Percentiles rank a stretch among this genome's conserved stretches.
Conservation (phyloP, 2,113 vertebrate genomes). For the Benitochromis conjunctus region DNA sequence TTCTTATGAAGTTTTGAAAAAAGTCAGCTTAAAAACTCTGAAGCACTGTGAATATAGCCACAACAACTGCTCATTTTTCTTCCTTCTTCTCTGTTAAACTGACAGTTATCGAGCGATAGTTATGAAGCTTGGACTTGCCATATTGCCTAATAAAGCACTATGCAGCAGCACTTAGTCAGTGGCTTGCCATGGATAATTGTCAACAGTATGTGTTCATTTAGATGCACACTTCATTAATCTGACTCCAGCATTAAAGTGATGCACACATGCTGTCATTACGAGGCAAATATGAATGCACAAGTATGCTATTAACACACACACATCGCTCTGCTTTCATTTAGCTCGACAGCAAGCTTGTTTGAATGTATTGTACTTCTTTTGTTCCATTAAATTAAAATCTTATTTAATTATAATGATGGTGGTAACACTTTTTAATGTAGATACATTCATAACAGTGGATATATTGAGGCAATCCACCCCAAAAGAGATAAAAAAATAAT, state of each 20-base stretch:
- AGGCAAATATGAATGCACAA: not conserved
- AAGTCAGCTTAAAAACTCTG: not conserved
- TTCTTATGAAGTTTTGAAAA: not conserved
- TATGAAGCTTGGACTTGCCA: not conserved
- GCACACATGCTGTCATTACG: not conserved
- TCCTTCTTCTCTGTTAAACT: not conserved
- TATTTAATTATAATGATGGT: not conserved
- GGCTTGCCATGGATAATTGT: not conserved
- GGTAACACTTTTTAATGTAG: not conserved
- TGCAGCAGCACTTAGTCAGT: not conserved
- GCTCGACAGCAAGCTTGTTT: not conserved
- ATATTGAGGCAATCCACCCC: not conserved
- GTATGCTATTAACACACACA: not conserved
- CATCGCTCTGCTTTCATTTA: not conserved
- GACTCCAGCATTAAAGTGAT: slow-evolving; percentile 1
- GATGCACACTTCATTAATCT: slow-evolving; percentile 11
- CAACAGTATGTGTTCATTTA: slow-evolving; percentile 11
- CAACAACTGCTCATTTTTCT: not conserved
- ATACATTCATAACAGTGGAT: not conserved
- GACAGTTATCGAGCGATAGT: not conserved
- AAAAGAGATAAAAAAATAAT: not conserved
- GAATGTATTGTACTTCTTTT: not conserved
- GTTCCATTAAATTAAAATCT: not conserved
- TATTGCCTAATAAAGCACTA: not conserved
- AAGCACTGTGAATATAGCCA: not conserved